Evolutionary conservation across 2,888 invertebrate species (phyloP).

Genomic region (Chirona hameri): DNA sequence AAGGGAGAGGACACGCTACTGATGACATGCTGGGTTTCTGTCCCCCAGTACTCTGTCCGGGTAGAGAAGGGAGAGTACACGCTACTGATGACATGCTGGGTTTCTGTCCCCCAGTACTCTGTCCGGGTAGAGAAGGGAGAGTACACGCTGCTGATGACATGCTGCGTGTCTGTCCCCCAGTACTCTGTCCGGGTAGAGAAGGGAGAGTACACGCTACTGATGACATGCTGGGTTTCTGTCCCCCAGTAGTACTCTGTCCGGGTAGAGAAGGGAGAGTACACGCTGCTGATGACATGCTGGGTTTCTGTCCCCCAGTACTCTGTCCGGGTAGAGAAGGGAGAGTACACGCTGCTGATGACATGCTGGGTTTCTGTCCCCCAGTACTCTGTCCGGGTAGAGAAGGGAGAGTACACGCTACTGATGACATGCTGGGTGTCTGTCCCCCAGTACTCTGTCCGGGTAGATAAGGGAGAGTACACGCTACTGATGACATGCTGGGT

Average conservation of each 20-base stretch:
- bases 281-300: slow-evolving; percentile 70
- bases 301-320: no score
- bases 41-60: slow-evolving; percentile 80
- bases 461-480: slow-evolving; percentile 93
- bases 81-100: slow-evolving; percentile 69
- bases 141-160: slow-evolving; percentile 75
- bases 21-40: no score
- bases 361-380: no score
- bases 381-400: slow-evolving; percentile 84
- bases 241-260: slow-evolving; percentile 82
- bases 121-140: slow-evolving; percentile 94
- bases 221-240: no score
- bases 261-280: slow-evolving; percentile 93
- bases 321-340: slow-evolving; percentile 90
- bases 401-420: slow-evolving; percentile 86
- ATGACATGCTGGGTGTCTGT: no score
- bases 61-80: slow-evolving; percentile 94
- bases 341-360: slow-evolving; percentile 78
- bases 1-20: slow-evolving; percentile 90
- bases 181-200: slow-evolving; percentile 86
- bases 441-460: slow-evolving; percentile 78
- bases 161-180: no score
- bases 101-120: no score
- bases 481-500: no score
- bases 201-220: slow-evolving; percentile 82